Evolutionary conservation across 2,888 invertebrate genomes (phyloP).

Genomic region (Marasmarcha lunaedactyla): DNA sequence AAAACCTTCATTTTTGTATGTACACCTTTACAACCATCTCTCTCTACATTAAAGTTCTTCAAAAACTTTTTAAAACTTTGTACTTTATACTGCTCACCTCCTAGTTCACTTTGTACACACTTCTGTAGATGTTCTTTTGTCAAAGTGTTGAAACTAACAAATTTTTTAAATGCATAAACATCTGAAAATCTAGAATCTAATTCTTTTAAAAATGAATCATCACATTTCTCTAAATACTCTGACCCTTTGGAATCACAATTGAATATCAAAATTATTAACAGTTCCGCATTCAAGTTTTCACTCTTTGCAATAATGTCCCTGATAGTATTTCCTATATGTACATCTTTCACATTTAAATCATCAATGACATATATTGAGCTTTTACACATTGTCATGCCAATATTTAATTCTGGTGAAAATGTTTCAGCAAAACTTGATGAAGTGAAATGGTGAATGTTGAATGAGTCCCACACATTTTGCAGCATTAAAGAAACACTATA

Average conservation of each 20-base stretch:
- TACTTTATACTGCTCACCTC: slow-evolving; percentile 19
- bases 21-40: slow-evolving; percentile 61
- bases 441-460: slow-evolving; percentile 53
- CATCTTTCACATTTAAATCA: slow-evolving; percentile 34
- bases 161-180: slow-evolving; percentile 28
- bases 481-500: slow-evolving; percentile 39
- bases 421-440: slow-evolving; percentile 43
- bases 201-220: slow-evolving; percentile 23
- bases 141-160: slow-evolving; percentile 39
- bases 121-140: slow-evolving; percentile 31
- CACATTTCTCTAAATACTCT: slow-evolving; percentile 30
- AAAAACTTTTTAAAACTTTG: slow-evolving; percentile 27
- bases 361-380: slow-evolving; percentile 43
- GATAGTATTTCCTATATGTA: slow-evolving; percentile 26
- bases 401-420: slow-evolving; percentile 37
- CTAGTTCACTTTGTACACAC: slow-evolving; percentile 43
- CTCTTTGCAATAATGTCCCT: slow-evolving; percentile 33
- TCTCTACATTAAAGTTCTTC: slow-evolving; percentile 44
- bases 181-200: slow-evolving; percentile 27
- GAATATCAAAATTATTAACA: slow-evolving; percentile 44
- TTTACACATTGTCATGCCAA: slow-evolving; percentile 42
- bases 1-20: slow-evolving; percentile 44
- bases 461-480: slow-evolving; percentile 28
- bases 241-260: slow-evolving; percentile 35
- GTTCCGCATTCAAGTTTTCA: slow-evolving; percentile 30